A percentile compares a stretch with the other conserved stretches of the same genome.
phyloP scores from a whole-genome alignment of 2,888 invertebrate species.

The Drosophila neonasuta region DNA sequence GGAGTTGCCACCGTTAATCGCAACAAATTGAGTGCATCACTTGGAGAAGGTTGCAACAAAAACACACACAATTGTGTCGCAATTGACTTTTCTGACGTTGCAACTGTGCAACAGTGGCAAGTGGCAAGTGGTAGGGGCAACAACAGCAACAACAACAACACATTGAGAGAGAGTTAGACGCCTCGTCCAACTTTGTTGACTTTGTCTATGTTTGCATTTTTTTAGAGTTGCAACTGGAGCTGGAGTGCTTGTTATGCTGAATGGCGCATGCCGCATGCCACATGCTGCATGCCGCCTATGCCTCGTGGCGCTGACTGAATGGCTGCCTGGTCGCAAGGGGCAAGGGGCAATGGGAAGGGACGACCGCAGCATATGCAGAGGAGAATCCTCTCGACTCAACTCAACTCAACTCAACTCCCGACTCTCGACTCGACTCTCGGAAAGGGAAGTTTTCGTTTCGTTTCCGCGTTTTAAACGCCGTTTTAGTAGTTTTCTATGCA shows the following conservation, averaged over 20 bases:
- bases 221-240: constrained; percentile 15
- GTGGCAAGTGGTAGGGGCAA: background rate
- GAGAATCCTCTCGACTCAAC: background rate
- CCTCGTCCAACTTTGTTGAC: constrained; percentile 62
- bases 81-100: constrained; percentile 45
- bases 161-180: background rate
- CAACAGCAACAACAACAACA: no score
- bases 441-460: constrained; percentile 52
- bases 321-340: background rate
- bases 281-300: constrained; percentile 10
- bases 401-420: background rate
- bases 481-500: constrained; percentile 66
- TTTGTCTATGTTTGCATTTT: constrained; percentile 69
- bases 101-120: background rate
- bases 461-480: constrained; percentile 68
- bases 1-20: constrained; percentile 1
- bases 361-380: constrained; percentile 47
- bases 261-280: no score
- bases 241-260: constrained; percentile 10
- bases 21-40: constrained; percentile 45
- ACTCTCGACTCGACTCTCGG: background rate
- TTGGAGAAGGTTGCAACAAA: constrained; percentile 19
- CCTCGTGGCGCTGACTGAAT: constrained; percentile 7
- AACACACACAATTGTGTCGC: constrained; percentile 38
- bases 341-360: background rate